phyloP scores from a whole-genome alignment of 2,797 vertebrate genomes.

The Ammospiza maritima region DNA sequence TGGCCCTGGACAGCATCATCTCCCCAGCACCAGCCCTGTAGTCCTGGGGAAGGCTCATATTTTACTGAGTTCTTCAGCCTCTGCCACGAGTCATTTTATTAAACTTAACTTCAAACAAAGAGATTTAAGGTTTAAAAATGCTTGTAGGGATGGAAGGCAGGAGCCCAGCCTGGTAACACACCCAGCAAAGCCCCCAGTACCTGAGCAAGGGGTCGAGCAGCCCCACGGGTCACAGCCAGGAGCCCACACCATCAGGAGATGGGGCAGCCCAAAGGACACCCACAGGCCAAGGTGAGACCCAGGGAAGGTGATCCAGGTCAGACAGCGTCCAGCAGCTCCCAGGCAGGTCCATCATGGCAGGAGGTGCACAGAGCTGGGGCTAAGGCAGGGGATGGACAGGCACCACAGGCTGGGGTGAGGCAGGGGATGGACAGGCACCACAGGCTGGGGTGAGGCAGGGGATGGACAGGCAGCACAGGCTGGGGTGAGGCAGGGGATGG shows the following conservation, averaged over 20 bases:
- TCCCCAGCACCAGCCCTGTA: neutral
- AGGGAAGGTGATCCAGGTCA: neutral
- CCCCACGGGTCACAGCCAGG: neutral
- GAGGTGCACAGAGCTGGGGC: accelerated
- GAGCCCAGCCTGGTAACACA: neutral
- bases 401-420: no score
- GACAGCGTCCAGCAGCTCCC: neutral
- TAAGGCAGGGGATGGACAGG: accelerated
- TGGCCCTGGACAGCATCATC: neutral
- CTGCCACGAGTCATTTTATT: accelerated
- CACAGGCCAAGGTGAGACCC: neutral
- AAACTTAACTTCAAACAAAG: neutral
- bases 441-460: no score
- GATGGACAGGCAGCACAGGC: no score
- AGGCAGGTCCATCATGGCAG: neutral
- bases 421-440: no score
- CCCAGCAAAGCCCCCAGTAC: neutral
- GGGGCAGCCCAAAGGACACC: neutral
- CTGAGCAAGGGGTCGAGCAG: neutral
- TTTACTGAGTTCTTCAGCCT: neutral
- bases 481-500: no score
- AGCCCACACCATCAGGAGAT: neutral
- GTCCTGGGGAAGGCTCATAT: neutral
- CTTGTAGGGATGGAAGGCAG: neutral
- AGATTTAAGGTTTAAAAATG: neutral